phyloP scores from a whole-genome alignment of 2,113 vertebrate genomes.

The Heptranchias perlo region DNA sequence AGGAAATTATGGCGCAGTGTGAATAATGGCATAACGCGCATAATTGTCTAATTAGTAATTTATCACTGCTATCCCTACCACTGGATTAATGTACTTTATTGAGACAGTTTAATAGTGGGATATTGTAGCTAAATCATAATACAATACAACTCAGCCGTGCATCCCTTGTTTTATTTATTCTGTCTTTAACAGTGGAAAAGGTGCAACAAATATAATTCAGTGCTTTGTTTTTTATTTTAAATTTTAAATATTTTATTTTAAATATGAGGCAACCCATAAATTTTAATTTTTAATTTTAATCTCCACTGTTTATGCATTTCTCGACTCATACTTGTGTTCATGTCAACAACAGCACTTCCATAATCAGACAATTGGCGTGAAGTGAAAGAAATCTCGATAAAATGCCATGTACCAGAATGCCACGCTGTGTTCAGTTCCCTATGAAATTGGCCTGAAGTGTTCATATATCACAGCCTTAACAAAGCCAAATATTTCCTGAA shows the following conservation, averaged over 20 bases:
- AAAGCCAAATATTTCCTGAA: slow-evolving; percentile 62
- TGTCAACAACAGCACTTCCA: background rate
- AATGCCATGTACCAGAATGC: slow-evolving; percentile 49
- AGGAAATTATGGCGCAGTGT: too few relatives aligned
- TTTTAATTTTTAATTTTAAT: slow-evolving; percentile 9
- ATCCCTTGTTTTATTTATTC: background rate
- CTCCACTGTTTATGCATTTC: background rate
- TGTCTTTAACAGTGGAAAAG: background rate
- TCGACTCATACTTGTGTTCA: background rate
- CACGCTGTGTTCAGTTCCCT: slow-evolving; percentile 62
- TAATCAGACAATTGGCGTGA: background rate
- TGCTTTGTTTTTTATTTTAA: background rate
- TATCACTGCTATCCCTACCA: background rate
- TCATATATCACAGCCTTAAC: slow-evolving; percentile 59
- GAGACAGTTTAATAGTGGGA: background rate
- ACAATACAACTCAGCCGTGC: background rate
- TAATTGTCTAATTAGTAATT: background rate
- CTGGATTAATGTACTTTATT: background rate
- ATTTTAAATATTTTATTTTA: background rate
- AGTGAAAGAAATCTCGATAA: slow-evolving; percentile 19
- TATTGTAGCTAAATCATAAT: background rate
- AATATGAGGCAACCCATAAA: background rate
- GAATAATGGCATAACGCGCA: background rate
- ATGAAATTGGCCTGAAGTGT: slow-evolving; percentile 60
- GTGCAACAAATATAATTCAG: background rate